Evolutionary conservation across 2,888 invertebrate genomes (phyloP), one percentile per base, ranked within the genome.

Genomic region (Tachystola acroxantha): DNA sequence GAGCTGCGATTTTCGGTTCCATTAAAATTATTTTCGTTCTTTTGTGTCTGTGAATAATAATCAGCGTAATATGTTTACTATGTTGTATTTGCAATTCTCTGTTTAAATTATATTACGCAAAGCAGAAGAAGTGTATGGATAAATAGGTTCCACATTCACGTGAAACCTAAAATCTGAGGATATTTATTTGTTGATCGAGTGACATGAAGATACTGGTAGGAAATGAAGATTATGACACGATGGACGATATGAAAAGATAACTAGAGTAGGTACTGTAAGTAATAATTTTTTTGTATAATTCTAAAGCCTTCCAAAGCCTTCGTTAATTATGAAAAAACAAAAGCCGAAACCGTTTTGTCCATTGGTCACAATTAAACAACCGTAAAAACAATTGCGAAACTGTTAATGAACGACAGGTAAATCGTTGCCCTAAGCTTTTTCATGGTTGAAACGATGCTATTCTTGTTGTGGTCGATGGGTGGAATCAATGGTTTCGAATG

Each of bases 371-470:
- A 69, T 65, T 68, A 66, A 70, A 70, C 49, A 65, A 61, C 69
- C 74, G 72, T 75, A 71, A 74, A 81, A 76, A 79, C 79, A 78
- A 81, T 81, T 79, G 80, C 75, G 63, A 78, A 77, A 77, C 70
- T 66, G 63, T 63, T 77, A 75, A 80, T 76, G 74, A 74, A 71
- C 69, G 69, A 49, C 56, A 39, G 48, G 59, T 56, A 63, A 64
- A 19, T 64, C 60, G 64, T 62, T 65, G 58, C 53, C 42, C 48
- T 53, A 46, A 57, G 61, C 56, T 65, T 58, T 65, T 71, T 75
- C 73, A 78, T 65, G 77, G 76, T 74, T 58, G 40, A 51, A 60
- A 63, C 63, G 46, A 49, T 45, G 54, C 53, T 50, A 67, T 70
- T 73, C 66, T 69, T 70, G 68, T 68, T 73, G 68, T 71, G 68